Conservation (phyloP, 2,113 vertebrate species). For the Dasyornis broadbenti region DNA sequence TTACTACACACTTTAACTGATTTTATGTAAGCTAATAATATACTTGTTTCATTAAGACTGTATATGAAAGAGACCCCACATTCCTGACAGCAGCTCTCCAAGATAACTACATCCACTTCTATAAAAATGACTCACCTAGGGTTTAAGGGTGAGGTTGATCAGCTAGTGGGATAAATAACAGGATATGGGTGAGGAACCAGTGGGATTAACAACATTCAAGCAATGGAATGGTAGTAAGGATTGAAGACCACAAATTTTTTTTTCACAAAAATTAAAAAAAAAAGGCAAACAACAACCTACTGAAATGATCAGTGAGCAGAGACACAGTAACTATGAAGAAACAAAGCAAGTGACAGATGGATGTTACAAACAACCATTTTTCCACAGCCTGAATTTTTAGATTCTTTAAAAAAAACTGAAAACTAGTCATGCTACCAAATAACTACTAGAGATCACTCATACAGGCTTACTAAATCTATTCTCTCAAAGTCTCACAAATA, state of each 20-base stretch:
- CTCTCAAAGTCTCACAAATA: neutral
- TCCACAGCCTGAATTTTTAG: neutral
- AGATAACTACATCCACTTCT: neutral
- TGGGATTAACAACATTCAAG: neutral
- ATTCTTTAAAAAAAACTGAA: neutral
- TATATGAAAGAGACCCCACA: neutral
- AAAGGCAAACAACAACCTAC: neutral
- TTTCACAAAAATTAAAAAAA: neutral
- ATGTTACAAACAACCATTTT: neutral
- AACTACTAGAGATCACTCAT: neutral
- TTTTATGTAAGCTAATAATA: neutral
- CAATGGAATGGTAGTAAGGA: neutral
- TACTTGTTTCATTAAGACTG: neutral
- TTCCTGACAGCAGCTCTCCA: neutral
- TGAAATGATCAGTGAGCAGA: neutral
- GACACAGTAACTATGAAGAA: neutral
- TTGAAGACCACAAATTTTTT: neutral
- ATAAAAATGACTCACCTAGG: neutral
- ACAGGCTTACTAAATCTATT: neutral
- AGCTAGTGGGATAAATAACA: constrained; percentile 4
- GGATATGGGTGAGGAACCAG: neutral
- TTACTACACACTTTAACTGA: neutral
- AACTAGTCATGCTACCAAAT: neutral
- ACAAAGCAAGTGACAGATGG: neutral
- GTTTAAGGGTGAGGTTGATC: neutral